Evolutionary conservation across 92 coral and sea anemone genomes (phyloP).

Genomic region (Anthopleura xanthogrammica): DNA sequence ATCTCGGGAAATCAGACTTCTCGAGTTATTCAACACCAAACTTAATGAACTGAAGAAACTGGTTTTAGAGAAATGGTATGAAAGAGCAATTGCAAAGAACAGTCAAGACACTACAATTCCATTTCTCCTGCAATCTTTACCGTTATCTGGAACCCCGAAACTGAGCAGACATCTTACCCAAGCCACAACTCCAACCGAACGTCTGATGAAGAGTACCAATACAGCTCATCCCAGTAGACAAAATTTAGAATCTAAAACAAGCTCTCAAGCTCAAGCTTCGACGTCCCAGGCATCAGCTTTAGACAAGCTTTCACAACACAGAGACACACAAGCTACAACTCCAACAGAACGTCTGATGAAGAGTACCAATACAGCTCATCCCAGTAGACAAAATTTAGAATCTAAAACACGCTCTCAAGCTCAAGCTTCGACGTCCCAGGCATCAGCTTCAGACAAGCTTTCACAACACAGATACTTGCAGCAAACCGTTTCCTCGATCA

Average conservation of each 20-base stretch:
- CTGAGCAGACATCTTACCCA: background rate
- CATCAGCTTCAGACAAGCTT: background rate
- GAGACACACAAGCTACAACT: too few relatives aligned
- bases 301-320: background rate
- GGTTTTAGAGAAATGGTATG: constrained; percentile 35
- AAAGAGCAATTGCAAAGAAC: constrained; percentile 14
- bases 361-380: background rate
- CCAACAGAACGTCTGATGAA: background rate
- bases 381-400: background rate
- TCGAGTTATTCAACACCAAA: constrained; percentile 31
- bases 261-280: background rate
- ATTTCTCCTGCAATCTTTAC: background rate
- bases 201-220: background rate
- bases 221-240: background rate
- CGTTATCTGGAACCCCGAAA: background rate
- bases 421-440: background rate
- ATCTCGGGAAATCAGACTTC: constrained; percentile 30
- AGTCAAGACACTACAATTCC: background rate
- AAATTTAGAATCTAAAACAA: background rate
- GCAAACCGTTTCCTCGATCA: background rate
- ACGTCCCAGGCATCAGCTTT: background rate
- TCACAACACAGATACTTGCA: background rate
- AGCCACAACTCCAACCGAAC: background rate
- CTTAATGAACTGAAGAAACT: constrained; percentile 34
- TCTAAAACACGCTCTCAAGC: background rate